A percentile compares a stretch with the other conserved stretches of the same genome.
Conservation (phyloP, 1,140 invertebrate genomes). For the Monomorium pharaonis region DNA sequence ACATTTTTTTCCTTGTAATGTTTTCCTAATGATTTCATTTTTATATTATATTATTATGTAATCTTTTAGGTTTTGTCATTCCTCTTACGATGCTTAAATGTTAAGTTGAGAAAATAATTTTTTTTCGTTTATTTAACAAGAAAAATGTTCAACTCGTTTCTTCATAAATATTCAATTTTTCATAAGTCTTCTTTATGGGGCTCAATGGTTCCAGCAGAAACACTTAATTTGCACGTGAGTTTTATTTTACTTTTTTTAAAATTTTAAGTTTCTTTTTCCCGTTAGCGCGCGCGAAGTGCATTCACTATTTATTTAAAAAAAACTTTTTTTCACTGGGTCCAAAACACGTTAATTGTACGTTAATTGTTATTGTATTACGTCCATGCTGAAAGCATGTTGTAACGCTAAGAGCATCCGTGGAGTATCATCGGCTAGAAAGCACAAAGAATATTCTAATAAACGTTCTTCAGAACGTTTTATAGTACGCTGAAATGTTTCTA, state of each 20-base stretch:
- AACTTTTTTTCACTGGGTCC: constrained; percentile 56
- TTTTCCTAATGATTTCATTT: constrained; percentile 69
- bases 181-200: constrained; percentile 68
- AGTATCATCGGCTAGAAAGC: constrained; percentile 68
- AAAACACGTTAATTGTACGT: constrained; percentile 67
- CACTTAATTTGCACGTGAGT: constrained; percentile 66
- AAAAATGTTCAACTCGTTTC: constrained; percentile 71
- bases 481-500: constrained; percentile 61
- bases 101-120: constrained; percentile 85
- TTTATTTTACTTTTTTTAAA: constrained; percentile 50
- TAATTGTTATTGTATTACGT: constrained; percentile 74
- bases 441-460: constrained; percentile 58
- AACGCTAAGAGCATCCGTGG: constrained; percentile 64
- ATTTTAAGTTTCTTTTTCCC: constrained; percentile 26
- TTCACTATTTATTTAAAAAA: constrained; percentile 62
- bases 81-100: constrained; percentile 79
- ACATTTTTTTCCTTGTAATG: constrained; percentile 63
- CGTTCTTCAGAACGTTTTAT: constrained; percentile 44
- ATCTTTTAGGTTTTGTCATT: constrained; percentile 74
- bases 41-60: constrained; percentile 74
- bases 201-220: constrained; percentile 69
- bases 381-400: constrained; percentile 63
- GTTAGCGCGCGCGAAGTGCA: constrained; percentile 31
- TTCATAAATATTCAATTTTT: constrained; percentile 72
- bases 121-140: constrained; percentile 78